Conservation (phyloP, 2,888 invertebrate genomes). For the Colletes collaris region DNA sequence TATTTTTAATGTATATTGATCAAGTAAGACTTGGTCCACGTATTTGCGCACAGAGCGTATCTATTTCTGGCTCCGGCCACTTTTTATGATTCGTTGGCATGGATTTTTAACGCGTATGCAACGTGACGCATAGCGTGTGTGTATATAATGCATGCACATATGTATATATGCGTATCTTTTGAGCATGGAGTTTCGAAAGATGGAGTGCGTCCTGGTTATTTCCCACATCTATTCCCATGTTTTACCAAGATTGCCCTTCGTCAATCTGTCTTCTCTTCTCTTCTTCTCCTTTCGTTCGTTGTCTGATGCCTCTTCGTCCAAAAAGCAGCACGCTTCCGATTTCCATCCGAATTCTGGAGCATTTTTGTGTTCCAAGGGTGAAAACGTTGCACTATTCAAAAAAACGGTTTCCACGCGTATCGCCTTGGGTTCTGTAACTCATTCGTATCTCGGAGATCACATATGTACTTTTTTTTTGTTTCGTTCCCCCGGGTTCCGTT, state of each 20-base stretch:
- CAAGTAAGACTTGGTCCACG: conserved; percentile 82
- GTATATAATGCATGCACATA: not conserved
- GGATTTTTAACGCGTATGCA: not conserved
- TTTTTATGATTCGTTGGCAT: conserved; percentile 46
- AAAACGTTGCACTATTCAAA: conserved; percentile 13
- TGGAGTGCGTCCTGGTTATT: conserved; percentile 74
- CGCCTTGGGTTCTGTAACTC: conserved; percentile 27
- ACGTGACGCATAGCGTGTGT: not conserved
- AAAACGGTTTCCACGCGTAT: conserved; percentile 9
- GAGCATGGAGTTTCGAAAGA: conserved; percentile 41
- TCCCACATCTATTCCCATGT: conserved; percentile 67
- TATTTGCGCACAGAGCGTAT: conserved; percentile 35
- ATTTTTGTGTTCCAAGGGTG: conserved; percentile 18
- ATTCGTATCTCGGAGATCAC: conserved; percentile 43
- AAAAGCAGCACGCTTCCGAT: conserved; percentile 34
- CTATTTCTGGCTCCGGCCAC: conserved; percentile 26
- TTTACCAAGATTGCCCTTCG: conserved; percentile 45
- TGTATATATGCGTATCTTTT: conserved; percentile 7
- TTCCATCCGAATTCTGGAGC: conserved; percentile 31
- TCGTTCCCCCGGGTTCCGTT: not conserved
- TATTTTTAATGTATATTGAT: conserved; percentile 81
- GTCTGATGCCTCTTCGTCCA: conserved; percentile 50
- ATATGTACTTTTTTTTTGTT: not conserved
- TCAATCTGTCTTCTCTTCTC: conserved; percentile 47
- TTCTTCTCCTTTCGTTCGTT: conserved; percentile 41